Conservation (phyloP, 2,888 invertebrate genomes). For the Aphodius granarius region DNA sequence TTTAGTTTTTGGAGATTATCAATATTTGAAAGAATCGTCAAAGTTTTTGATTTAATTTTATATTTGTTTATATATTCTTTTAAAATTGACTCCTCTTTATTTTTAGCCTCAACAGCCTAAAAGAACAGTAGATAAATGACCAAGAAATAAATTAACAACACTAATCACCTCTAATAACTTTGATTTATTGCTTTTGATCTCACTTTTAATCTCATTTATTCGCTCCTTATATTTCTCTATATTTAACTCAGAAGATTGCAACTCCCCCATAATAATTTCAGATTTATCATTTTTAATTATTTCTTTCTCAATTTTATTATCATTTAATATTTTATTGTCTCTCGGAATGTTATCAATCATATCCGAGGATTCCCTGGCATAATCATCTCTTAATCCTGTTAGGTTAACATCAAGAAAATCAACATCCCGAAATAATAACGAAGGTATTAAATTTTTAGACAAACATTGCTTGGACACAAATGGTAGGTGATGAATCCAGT, state of each 20-base stretch:
- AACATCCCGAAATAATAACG: conserved; percentile 43
- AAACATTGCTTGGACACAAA: conserved; percentile 50
- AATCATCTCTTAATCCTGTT: not conserved
- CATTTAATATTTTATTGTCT: not conserved
- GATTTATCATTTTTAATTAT: not conserved
- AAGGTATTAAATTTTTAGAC: conserved; percentile 45
- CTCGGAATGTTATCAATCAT: not conserved
- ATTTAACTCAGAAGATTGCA: not conserved
- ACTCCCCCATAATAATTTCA: not conserved
- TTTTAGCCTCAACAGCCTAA: conserved; percentile 40
- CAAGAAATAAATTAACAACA: too few species aligned
- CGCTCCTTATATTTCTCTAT: not conserved
- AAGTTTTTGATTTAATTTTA: conserved; percentile 62
- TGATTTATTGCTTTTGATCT: conserved; percentile 25
- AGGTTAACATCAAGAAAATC: conserved; percentile 29
- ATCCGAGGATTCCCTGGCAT: not conserved
- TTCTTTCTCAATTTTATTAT: not conserved
- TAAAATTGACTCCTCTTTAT: conserved; percentile 53
- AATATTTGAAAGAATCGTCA: conserved; percentile 66
- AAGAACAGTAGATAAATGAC: too few species aligned
- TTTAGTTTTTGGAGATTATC: conserved; percentile 63
- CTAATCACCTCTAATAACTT: conserved; percentile 22
- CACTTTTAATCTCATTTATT: conserved; percentile 32
- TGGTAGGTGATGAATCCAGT: conserved; percentile 47
- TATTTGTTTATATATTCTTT: conserved; percentile 51